Conservation (phyloP, 2,888 invertebrate genomes). For the Cepaea hortensis region DNA sequence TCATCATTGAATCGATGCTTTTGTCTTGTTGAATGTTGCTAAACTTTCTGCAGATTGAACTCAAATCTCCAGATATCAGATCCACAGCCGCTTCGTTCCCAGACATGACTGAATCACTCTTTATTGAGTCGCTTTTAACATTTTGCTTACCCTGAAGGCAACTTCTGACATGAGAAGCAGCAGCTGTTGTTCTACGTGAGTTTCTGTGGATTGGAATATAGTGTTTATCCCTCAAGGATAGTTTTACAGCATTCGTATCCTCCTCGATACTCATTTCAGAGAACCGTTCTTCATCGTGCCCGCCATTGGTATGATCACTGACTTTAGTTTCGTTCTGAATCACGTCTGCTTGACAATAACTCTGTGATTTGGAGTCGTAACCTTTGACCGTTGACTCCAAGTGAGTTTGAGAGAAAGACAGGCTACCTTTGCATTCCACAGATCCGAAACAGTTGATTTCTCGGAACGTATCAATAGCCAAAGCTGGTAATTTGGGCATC, state of each 20-base stretch:
- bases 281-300: background rate
- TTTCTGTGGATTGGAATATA: background rate
- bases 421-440: background rate
- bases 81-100: slow-evolving; percentile 23
- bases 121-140: background rate
- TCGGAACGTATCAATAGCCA: background rate
- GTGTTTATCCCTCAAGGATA: background rate
- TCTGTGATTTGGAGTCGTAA: background rate
- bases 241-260: background rate
- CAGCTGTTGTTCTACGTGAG: too few relatives aligned
- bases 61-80: slow-evolving; percentile 24
- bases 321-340: background rate
- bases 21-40: background rate
- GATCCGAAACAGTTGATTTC: background rate
- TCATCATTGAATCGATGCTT: background rate
- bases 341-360: too few relatives aligned
- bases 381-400: background rate
- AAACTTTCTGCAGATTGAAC: slow-evolving; percentile 8
- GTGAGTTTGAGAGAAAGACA: background rate
- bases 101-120: background rate
- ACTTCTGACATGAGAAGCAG: background rate
- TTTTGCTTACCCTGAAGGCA: background rate
- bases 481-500: background rate
- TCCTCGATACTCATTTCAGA: background rate
- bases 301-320: background rate